phyloP scores from a whole-genome alignment of 2,797 vertebrate genomes.

The Saxicola maurus region DNA sequence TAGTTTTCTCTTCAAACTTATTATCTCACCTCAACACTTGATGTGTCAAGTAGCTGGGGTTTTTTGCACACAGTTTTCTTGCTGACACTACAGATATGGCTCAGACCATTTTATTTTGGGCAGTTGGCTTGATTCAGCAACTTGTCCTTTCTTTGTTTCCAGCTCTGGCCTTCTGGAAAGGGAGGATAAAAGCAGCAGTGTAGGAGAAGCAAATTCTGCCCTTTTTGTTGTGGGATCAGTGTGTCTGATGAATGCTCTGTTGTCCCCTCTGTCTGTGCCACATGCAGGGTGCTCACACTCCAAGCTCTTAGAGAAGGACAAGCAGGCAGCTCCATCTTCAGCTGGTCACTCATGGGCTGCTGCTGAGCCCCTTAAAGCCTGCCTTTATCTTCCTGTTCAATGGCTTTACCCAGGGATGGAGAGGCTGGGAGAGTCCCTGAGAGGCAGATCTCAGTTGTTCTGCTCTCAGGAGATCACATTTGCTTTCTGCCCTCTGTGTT shows the following conservation, averaged over 20 bases:
- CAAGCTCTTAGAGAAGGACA: accelerated
- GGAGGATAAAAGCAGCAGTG: not conserved
- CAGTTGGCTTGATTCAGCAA: not conserved
- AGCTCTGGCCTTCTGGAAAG: not conserved
- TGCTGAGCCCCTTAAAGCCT: not conserved
- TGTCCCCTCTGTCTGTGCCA: not conserved
- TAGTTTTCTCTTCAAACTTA: not conserved
- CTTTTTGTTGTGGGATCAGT: not conserved
- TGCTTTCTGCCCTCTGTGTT: not conserved
- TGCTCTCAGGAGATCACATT: not conserved
- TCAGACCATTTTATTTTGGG: not conserved
- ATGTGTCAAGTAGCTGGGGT: not conserved
- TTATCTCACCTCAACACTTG: not conserved
- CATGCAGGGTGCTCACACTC: not conserved
- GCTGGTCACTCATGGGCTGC: not conserved
- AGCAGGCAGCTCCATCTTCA: not conserved
- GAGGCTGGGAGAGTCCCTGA: not conserved
- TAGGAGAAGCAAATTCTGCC: not conserved
- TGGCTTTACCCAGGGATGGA: not conserved
- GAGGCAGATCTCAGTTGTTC: not conserved
- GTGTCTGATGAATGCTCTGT: not conserved
- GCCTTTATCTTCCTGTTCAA: not conserved
- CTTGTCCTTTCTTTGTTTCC: not conserved
- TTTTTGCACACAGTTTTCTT: not conserved
- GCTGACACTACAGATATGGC: not conserved